A percentile compares a stretch with the other conserved stretches of the same genome.
Conservation (phyloP, 2,797 vertebrate species). For the Carcharodon carcharias region DNA sequence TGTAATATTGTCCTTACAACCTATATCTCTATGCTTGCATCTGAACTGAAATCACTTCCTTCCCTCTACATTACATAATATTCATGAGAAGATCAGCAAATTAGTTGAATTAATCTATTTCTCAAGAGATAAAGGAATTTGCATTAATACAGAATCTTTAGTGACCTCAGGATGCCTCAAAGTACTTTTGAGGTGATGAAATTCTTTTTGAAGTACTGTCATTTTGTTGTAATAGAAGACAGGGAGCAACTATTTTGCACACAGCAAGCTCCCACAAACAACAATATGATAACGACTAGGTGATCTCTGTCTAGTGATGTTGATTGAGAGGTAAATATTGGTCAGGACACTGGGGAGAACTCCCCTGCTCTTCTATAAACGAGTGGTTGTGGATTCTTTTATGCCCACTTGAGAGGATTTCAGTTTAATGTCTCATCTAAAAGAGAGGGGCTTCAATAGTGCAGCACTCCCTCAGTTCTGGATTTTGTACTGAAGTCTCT, state of each 20-base stretch:
- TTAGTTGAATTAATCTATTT: neutral
- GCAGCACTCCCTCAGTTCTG: neutral
- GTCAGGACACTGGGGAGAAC: neutral
- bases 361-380: neutral
- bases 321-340: neutral
- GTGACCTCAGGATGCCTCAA: neutral
- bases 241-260: neutral
- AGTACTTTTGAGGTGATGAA: neutral
- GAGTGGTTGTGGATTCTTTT: neutral
- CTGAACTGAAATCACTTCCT: neutral
- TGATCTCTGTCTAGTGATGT: neutral
- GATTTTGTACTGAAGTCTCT: neutral
- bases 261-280: neutral
- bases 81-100: neutral
- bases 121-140: neutral
- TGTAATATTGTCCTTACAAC: neutral
- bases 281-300: neutral
- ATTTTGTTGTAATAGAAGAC: neutral
- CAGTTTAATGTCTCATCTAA: neutral
- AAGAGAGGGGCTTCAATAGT: neutral
- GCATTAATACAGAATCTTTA: neutral
- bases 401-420: neutral
- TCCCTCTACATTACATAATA: neutral
- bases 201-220: neutral
- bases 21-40: neutral